A percentile compares a stretch with the other conserved stretches of the same genome.
phyloP scores from a whole-genome alignment of 2,888 invertebrate genomes.

The Chironomus tentans region DNA sequence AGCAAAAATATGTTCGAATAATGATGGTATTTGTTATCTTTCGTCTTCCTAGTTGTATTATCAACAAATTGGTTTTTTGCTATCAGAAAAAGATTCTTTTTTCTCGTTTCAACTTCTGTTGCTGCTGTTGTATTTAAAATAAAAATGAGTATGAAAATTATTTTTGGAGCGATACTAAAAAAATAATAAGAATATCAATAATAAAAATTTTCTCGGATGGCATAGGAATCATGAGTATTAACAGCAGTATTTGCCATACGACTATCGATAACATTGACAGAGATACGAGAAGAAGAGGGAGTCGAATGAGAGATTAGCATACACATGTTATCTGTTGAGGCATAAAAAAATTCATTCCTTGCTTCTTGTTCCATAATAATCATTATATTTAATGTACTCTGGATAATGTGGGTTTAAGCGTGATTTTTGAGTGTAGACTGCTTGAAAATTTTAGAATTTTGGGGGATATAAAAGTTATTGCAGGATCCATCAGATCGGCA shows the following conservation, averaged over 20 bases:
- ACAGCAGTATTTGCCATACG: not conserved
- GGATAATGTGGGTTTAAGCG: not conserved
- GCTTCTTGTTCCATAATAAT: not conserved
- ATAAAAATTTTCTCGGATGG: not conserved
- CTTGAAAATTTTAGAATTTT: not conserved
- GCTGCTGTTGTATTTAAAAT: too few species aligned
- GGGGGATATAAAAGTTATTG: too few species aligned
- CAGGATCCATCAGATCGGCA: too few species aligned
- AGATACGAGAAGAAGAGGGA: not conserved
- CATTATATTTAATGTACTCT: slow-evolving; percentile 17
- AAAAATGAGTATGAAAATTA: not conserved
- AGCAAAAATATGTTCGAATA: not conserved
- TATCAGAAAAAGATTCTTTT: not conserved
- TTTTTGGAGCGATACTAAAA: too few species aligned
- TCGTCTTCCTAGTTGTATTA: not conserved
- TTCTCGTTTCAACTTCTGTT: not conserved
- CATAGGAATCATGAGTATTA: not conserved
- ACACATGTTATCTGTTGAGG: slow-evolving; percentile 11
- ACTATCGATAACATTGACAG: not conserved
- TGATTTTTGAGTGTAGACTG: not conserved
- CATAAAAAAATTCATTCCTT: slow-evolving; percentile 1
- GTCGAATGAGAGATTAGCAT: slow-evolving; percentile 12
- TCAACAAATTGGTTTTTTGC: slow-evolving; percentile 20
- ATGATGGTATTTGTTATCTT: slow-evolving; percentile 21
- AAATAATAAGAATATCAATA: too few species aligned